phyloP scores from a whole-genome alignment of 2,888 invertebrate species.

The Dicranocentrus wangi region DNA sequence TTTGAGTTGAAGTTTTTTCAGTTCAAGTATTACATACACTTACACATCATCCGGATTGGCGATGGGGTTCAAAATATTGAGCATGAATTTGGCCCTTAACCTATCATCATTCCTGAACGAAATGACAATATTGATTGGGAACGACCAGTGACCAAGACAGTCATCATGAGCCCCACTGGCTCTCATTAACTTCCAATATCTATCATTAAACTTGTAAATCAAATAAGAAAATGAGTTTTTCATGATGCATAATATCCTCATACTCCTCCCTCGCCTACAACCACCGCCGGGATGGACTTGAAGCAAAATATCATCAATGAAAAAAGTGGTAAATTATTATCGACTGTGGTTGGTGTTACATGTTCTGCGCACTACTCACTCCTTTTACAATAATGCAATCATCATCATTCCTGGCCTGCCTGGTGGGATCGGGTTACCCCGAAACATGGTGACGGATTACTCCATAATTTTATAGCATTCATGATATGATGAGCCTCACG shows the following conservation, averaged over 20 bases:
- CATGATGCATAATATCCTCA: conserved; percentile 4
- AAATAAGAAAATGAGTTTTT: conserved; percentile 22
- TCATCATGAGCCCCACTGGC: conserved; percentile 41
- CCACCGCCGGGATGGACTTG: not conserved
- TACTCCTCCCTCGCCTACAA: conserved; percentile 4
- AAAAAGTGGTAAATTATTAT: too few relatives aligned
- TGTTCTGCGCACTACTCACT: not conserved
- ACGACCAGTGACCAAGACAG: not conserved
- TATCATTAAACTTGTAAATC: conserved; percentile 52
- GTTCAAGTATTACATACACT: too few relatives aligned
- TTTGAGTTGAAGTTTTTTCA: too few relatives aligned
- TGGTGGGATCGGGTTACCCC: conserved; percentile 43
- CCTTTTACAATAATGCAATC: too few relatives aligned
- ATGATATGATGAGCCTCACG: not conserved
- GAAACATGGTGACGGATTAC: conserved; percentile 27
- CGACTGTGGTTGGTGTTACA: too few relatives aligned
- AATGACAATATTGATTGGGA: conserved; percentile 5
- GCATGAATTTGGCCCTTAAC: conserved; percentile 58
- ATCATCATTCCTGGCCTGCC: too few relatives aligned
- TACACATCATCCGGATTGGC: too few relatives aligned
- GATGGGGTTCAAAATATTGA: conserved; percentile 28
- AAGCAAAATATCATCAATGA: not conserved
- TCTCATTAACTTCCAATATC: conserved; percentile 51
- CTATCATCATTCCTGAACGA: conserved; percentile 22
- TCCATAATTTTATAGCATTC: not conserved